Conservation (phyloP, 2,113 vertebrate genomes). For the Carassius gibelio region DNA sequence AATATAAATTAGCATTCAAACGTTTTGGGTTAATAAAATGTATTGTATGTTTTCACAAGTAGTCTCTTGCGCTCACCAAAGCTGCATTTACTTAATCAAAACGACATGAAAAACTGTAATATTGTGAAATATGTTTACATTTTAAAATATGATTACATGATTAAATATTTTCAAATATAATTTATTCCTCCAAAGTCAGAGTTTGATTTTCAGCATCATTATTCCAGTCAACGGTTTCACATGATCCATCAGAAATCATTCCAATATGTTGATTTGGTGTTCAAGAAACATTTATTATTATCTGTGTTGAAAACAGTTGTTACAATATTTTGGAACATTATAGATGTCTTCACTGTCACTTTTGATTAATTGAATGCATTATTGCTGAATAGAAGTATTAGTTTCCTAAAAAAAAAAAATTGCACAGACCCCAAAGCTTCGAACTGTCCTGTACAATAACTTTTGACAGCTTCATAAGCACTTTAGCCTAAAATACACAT, state of each 20-base stretch:
- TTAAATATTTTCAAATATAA: not conserved
- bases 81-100: not conserved
- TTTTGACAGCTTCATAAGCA: not conserved
- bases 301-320: not conserved
- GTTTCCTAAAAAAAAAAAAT: not conserved
- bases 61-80: not conserved
- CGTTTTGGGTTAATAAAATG: not conserved
- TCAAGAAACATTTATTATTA: no score
- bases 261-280: not conserved
- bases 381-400: not conserved
- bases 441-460: no score
- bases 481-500: not conserved
- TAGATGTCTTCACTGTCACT: not conserved
- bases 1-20: not conserved
- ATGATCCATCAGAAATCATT: not conserved
- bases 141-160: not conserved
- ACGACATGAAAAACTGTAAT: not conserved
- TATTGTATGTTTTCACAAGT: not conserved
- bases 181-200: not conserved
- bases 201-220: not conserved
- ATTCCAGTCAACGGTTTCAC: not conserved
- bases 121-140: not conserved
- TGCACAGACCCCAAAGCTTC: no score
- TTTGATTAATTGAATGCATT: not conserved
- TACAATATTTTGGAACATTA: not conserved